Conservation (phyloP, 2,113 vertebrate species). For the Ochotona princeps region DNA sequence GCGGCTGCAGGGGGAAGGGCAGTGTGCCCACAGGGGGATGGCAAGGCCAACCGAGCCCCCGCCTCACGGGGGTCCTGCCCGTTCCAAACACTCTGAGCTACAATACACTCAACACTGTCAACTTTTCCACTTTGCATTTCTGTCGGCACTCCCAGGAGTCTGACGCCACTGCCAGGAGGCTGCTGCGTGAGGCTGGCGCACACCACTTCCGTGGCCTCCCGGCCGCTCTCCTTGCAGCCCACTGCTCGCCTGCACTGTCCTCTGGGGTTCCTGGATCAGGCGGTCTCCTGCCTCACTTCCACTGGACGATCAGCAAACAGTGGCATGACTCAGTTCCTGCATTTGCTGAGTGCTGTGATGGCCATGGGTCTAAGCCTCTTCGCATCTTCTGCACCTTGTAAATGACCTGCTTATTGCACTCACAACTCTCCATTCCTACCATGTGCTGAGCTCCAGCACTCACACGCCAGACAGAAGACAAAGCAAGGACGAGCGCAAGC, state of each 20-base stretch:
- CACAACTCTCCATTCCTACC: background rate
- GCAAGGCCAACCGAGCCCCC: background rate
- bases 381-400: background rate
- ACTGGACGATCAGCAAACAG: background rate
- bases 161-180: background rate
- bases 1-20: too few relatives aligned
- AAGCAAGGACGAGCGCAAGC: background rate
- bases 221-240: too few relatives aligned
- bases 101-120: background rate
- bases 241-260: background rate
- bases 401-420: background rate
- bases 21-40: background rate
- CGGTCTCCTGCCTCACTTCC: background rate
- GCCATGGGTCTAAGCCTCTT: background rate
- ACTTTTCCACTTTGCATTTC: background rate
- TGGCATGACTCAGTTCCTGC: background rate
- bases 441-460: background rate
- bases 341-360: background rate
- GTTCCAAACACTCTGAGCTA: slow-evolving; percentile 9
- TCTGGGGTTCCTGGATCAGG: background rate
- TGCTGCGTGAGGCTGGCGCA: background rate
- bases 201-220: background rate
- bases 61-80: background rate
- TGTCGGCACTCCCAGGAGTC: background rate
- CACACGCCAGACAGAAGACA: too few relatives aligned